These are phyloP conservation scores for Chlorospingus flavigularis DNA, from an alignment of 2,797 vertebrate species.

Conservation along the genomic window DNA sequence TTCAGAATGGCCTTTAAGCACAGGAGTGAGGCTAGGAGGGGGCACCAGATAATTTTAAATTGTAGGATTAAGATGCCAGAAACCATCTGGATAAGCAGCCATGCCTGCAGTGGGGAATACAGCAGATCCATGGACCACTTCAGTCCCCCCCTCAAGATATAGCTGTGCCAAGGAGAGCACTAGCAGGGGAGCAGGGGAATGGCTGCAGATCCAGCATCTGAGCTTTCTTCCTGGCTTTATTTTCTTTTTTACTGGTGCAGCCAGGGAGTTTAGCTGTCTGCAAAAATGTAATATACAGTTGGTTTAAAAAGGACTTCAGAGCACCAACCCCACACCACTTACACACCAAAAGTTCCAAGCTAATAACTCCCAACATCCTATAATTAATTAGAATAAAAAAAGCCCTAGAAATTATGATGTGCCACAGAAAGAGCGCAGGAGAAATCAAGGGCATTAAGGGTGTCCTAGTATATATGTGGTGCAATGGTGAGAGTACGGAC, in stretches of 20 bases:
- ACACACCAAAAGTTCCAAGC: background rate
- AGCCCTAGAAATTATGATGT: background rate
- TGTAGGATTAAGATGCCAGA: background rate
- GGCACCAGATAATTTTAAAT: background rate
- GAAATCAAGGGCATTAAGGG: slow-evolving; percentile 31
- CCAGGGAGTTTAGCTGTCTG: background rate
- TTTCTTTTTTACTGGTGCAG: background rate
- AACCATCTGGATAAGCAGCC: background rate
- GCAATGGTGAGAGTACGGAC: background rate
- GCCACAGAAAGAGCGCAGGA: background rate
- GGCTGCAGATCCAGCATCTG: background rate
- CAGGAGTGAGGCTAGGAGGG: background rate
- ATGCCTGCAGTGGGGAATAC: background rate
- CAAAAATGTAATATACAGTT: background rate
- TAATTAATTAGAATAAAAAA: slow-evolving; percentile 9
- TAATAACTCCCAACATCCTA: background rate
- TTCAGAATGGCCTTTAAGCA: background rate
- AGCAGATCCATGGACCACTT: background rate
- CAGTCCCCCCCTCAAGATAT: too few species aligned
- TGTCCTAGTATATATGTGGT: slow-evolving; percentile 3
- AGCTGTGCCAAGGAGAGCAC: accelerated
- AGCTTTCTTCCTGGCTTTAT: background rate
- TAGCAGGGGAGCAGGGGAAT: background rate
- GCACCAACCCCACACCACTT: background rate
- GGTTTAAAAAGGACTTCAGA: background rate